These are phyloP conservation scores for Eristalis pertinax DNA, from an alignment of 2,888 invertebrate genomes.

Conservation along the genomic window DNA sequence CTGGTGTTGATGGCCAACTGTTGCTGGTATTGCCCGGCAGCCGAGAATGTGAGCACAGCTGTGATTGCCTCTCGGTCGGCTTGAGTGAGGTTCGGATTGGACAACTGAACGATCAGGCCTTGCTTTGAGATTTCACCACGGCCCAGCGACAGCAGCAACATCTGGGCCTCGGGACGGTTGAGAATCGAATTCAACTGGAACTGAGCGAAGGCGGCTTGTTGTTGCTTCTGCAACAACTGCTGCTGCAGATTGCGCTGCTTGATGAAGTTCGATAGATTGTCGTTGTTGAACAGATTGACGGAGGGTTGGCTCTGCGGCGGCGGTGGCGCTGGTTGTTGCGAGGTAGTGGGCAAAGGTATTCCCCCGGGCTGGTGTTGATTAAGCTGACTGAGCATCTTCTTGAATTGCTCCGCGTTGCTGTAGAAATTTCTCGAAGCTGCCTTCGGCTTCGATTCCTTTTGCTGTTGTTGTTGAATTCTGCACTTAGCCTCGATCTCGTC, in stretches of 20 bases:
- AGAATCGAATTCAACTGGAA: slow-evolving; percentile 79
- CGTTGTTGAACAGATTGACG: slow-evolving; percentile 75
- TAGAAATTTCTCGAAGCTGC: slow-evolving; percentile 39
- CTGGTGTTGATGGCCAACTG: slow-evolving; percentile 66
- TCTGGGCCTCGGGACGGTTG: slow-evolving; percentile 78
- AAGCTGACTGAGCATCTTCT: slow-evolving; percentile 77
- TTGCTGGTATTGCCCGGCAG: slow-evolving; percentile 78
- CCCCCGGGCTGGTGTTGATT: slow-evolving; percentile 58
- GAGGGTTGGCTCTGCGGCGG: slow-evolving; percentile 25
- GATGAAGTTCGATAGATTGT: slow-evolving; percentile 78
- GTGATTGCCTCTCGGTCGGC: slow-evolving; percentile 80
- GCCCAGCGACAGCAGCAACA: slow-evolving; percentile 77
- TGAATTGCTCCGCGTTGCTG: slow-evolving; percentile 76
- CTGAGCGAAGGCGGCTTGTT: slow-evolving; percentile 78
- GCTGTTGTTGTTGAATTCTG: slow-evolving; percentile 75
- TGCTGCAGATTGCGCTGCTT: slow-evolving; percentile 77
- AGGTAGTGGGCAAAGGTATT: slow-evolving; percentile 2
- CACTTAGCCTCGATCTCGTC: slow-evolving; percentile 79
- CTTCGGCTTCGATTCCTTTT: slow-evolving; percentile 74
- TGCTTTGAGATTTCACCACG: slow-evolving; percentile 80
- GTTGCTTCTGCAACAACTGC: slow-evolving; percentile 78
- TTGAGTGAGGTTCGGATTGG: slow-evolving; percentile 78
- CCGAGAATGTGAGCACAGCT: slow-evolving; percentile 79
- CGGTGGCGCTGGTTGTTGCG: slow-evolving; percentile 1
- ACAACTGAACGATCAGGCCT: slow-evolving; percentile 78